Base-by-base conservation (phyloP, 1,140 invertebrate species). In the Tetranychus urticae region DNA sequence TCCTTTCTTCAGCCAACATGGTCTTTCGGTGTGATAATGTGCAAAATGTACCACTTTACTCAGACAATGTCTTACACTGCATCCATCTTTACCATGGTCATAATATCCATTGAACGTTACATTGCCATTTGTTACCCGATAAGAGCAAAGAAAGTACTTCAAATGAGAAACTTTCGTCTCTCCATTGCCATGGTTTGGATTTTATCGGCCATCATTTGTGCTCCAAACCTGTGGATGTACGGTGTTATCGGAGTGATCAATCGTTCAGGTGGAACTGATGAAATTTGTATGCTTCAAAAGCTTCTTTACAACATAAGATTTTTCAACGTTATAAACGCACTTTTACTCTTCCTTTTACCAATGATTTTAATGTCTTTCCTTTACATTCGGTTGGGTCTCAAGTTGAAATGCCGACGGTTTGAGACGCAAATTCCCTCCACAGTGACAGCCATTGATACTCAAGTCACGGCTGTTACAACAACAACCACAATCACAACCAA, bases 21-120 rank as follows among this genome's bases (percentile, higher is more conserved):
- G 84, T 76, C 82, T 23, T 78, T 86, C 50, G 84, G 84, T 1
- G 78, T 83, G 61, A 83, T 85, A 65, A 74, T 87, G 13, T 87
- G 84, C 71, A 84, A 85, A 68, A 83, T 85, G 78, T 86, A 86
- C 71, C 82, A 84, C 72, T 87, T 86, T 68, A 79, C 84, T 8
- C 81, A 84, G 66, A 81, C 80, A 0, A 70, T 87, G 36, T 84
- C 82, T 67, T 85, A 85, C 70, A 86, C 83, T 2, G 82, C 84
- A 1, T 85, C 83, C 10, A 83, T 87, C 61, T 81, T 85, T 67
- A 86, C 86, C 48, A 71, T 86, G 55, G 81, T 85, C 12, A 81
- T 86, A 14, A 85, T 86, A 59, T 85, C 83, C 67, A 80, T 82
- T n/a, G 84, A 87, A 67, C 74, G 84, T 61, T 86, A 86, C 67